These are phyloP conservation scores for Penaeus monodon DNA, from an alignment of 2,888 invertebrate species.

Conservation along the genomic window DNA sequence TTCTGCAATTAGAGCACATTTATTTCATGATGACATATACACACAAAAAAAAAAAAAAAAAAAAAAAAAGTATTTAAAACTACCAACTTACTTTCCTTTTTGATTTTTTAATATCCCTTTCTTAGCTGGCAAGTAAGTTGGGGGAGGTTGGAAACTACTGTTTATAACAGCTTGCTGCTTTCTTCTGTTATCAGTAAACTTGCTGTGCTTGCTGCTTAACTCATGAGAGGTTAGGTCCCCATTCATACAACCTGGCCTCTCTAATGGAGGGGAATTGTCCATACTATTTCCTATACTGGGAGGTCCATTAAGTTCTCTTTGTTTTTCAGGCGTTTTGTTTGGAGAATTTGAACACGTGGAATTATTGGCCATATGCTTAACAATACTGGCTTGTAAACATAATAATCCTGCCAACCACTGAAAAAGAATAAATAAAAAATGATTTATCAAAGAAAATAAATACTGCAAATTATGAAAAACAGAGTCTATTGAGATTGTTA, in stretches of 20 bases:
- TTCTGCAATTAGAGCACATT: too few relatives aligned
- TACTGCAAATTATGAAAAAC: too few relatives aligned
- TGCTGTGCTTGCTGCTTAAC: conserved; percentile 31
- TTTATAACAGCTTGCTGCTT: conserved; percentile 27
- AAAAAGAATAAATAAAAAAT: not conserved
- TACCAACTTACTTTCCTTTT: conserved; percentile 52
- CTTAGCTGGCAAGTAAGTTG: conserved; percentile 51
- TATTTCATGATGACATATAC: not conserved
- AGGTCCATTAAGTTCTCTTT: conserved; percentile 45
- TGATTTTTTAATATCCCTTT: conserved; percentile 54
- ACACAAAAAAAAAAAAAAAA: not conserved
- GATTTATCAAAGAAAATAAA: not conserved
- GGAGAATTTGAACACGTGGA: conserved; percentile 5
- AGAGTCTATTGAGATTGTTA: too few relatives aligned
- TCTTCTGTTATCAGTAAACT: conserved; percentile 33
- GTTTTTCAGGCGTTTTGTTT: conserved; percentile 32
- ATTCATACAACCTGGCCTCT: conserved; percentile 51
- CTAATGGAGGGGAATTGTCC: conserved; percentile 25
- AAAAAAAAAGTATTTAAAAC: not conserved
- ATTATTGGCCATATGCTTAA: conserved; percentile 51
- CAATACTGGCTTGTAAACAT: conserved; percentile 62
- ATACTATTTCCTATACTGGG: conserved; percentile 5
- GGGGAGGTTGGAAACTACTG: conserved; percentile 36
- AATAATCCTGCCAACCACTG: conserved; percentile 61
- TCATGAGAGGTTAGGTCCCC: conserved; percentile 49